These are phyloP conservation scores for Dolichoris vasculosae DNA, from an alignment of 1,140 invertebrate genomes.

Conservation along the genomic window DNA sequence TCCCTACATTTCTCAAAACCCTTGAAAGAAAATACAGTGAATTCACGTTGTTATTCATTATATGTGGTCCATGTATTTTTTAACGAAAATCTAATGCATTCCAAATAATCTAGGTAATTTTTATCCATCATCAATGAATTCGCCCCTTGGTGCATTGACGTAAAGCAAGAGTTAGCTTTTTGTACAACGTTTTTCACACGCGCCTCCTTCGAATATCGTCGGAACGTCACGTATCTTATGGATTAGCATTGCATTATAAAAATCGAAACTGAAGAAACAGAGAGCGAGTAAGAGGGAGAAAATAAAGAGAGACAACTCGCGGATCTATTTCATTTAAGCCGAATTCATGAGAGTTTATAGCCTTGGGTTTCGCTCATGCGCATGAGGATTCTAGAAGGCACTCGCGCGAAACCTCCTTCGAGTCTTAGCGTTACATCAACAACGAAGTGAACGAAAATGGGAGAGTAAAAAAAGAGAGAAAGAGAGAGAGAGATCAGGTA, in stretches of 20 bases:
- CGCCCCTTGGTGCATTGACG: neutral
- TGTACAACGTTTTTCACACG: conserved; percentile 35
- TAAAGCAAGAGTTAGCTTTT: conserved; percentile 22
- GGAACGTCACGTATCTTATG: conserved; percentile 55
- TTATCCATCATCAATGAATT: neutral
- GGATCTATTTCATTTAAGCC: conserved; percentile 75
- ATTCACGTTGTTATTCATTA: neutral
- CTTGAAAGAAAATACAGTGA: neutral
- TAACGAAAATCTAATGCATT: conserved; percentile 9
- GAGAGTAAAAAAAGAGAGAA: neutral
- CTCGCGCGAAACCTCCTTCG: conserved; percentile 45
- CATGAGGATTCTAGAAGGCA: conserved; percentile 7
- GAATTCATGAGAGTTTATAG: conserved; percentile 70
- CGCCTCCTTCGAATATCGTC: neutral
- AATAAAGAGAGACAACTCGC: conserved; percentile 29
- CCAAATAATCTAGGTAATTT: neutral
- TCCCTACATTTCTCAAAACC: neutral
- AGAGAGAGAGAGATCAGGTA: conserved; percentile 67
- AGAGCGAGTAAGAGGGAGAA: conserved; percentile 1
- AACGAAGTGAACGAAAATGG: conserved; percentile 51
- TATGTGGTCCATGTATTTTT: neutral
- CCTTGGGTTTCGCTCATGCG: neutral
- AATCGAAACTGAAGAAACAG: conserved; percentile 30
- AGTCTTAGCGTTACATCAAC: neutral
- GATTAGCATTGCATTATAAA: conserved; percentile 66